Evolutionary conservation across 2,113 vertebrate genomes (phyloP).

Genomic region (Paradoxurus hermaphroditus): DNA sequence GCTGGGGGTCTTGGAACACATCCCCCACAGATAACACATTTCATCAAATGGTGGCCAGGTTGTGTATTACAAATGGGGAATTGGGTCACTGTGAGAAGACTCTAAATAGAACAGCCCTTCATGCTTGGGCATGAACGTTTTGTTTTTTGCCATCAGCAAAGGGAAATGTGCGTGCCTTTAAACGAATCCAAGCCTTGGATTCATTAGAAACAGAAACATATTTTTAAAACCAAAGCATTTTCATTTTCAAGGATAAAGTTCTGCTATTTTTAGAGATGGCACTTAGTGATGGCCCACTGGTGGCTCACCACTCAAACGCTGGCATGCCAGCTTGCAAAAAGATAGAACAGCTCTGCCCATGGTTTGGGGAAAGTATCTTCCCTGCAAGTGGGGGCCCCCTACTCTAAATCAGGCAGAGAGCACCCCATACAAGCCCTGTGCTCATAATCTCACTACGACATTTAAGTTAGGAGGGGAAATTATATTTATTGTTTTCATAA

Average conservation of each 20-base stretch:
- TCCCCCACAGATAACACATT: background rate
- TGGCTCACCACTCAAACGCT: background rate
- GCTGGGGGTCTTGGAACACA: background rate
- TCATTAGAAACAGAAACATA: slow-evolving; percentile 56
- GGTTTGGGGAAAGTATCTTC: background rate
- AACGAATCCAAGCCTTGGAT: slow-evolving; percentile 11
- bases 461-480: background rate
- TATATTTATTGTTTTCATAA: background rate
- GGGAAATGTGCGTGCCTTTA: background rate
- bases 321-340: background rate
- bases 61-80: background rate
- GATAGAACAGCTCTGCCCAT: background rate
- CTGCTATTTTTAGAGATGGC: slow-evolving; percentile 44
- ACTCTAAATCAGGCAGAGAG: background rate
- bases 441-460: background rate
- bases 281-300: background rate
- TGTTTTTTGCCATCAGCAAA: background rate
- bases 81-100: background rate
- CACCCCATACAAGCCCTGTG: background rate
- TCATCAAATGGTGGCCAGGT: background rate
- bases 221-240: slow-evolving; percentile 49
- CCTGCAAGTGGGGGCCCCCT: background rate
- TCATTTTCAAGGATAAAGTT: slow-evolving; percentile 35
- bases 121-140: background rate
- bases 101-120: background rate